Conservation (phyloP, 2,113 vertebrate genomes). For the Chaetura pelagica region DNA sequence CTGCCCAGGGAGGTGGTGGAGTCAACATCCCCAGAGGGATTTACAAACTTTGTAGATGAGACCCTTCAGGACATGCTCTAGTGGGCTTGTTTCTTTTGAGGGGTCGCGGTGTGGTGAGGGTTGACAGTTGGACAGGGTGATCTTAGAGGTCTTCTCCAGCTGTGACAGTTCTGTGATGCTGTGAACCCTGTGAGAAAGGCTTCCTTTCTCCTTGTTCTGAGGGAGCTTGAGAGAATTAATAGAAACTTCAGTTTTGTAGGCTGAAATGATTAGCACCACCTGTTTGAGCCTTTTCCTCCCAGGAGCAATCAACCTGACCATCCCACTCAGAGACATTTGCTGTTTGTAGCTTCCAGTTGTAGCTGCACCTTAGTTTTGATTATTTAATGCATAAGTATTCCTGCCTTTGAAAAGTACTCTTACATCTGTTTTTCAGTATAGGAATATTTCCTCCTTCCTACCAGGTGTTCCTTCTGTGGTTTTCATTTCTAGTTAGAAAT, state of each 20-base stretch:
- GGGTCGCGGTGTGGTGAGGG: too few relatives aligned
- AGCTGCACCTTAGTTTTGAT: neutral
- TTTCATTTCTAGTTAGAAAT: neutral
- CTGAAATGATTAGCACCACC: neutral
- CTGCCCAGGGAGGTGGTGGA: too few relatives aligned
- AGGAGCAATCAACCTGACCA: neutral
- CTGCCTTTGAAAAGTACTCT: neutral
- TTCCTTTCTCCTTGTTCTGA: neutral
- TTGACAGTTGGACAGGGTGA: too few relatives aligned
- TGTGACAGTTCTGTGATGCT: too few relatives aligned
- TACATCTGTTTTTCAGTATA: neutral
- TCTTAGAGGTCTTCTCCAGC: too few relatives aligned
- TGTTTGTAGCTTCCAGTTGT: neutral
- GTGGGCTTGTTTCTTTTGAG: too few relatives aligned
- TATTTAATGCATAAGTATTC: neutral
- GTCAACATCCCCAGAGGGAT: too few relatives aligned
- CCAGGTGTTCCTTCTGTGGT: neutral
- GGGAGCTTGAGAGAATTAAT: neutral
- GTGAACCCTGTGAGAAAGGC: neutral
- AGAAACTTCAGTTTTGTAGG: neutral
- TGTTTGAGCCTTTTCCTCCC: neutral
- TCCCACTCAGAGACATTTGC: neutral
- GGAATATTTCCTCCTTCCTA: neutral
- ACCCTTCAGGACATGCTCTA: too few relatives aligned
- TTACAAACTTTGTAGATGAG: too few relatives aligned